Percentiles rank a stretch among this genome's conserved stretches.
Evolutionary conservation across 1,140 invertebrate genomes (phyloP).

Genomic region (Lepidurus arcticus): DNA sequence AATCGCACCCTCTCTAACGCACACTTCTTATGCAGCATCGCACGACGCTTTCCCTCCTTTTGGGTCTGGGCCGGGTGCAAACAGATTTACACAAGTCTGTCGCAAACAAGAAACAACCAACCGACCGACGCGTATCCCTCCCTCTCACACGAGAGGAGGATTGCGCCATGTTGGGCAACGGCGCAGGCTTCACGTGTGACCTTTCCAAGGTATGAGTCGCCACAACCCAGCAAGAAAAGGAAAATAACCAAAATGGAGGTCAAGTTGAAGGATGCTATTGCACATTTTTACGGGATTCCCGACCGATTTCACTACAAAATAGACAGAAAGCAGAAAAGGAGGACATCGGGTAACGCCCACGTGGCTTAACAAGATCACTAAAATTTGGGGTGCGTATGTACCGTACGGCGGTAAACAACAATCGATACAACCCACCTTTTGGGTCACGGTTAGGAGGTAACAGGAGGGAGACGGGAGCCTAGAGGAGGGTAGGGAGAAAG

Average conservation of each 20-base stretch:
- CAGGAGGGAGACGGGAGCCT: not conserved
- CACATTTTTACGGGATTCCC: not conserved
- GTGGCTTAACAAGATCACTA: not conserved
- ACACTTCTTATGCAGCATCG: not conserved
- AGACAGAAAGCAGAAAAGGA: not conserved
- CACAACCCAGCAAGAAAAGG: not conserved
- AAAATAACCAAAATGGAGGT: not conserved
- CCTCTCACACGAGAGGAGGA: not conserved
- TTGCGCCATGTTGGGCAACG: not conserved
- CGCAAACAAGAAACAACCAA: conserved; percentile 9
- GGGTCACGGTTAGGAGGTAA: not conserved
- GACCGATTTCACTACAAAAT: not conserved
- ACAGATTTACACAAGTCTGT: not conserved
- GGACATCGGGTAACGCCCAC: not conserved
- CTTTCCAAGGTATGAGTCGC: not conserved
- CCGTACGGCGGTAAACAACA: not conserved
- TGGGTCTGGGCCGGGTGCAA: not conserved
- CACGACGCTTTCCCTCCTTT: not conserved
- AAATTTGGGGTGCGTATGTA: not conserved
- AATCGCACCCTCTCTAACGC: not conserved
- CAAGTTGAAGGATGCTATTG: conserved; percentile 4
- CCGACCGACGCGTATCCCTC: not conserved
- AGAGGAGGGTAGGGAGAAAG: not conserved
- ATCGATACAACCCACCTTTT: not conserved
- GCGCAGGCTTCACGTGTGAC: not conserved